Evolutionary conservation across 2,888 invertebrate genomes (phyloP).

Genomic region (Pristionchus maxplancki): DNA sequence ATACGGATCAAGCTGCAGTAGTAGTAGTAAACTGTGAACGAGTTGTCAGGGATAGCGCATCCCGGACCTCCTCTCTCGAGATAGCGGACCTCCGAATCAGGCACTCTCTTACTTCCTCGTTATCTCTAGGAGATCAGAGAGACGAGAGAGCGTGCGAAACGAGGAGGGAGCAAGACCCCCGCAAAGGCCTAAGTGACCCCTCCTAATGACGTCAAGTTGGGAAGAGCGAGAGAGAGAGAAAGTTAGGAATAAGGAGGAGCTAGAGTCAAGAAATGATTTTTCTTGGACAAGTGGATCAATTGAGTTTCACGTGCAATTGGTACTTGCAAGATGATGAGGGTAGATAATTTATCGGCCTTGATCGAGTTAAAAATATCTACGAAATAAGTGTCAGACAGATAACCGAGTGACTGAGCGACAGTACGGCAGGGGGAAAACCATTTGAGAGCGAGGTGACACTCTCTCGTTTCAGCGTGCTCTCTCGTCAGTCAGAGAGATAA

Average conservation of each 20-base stretch:
- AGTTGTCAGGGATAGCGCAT: neutral
- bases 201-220: slow-evolving; percentile 23
- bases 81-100: neutral
- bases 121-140: neutral
- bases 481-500: too few relatives aligned
- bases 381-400: too few relatives aligned
- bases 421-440: too few relatives aligned
- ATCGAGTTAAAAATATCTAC: too few relatives aligned
- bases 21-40: neutral
- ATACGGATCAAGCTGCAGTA: neutral
- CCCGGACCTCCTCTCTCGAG: slow-evolving; percentile 2
- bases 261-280: neutral
- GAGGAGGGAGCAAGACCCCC: neutral
- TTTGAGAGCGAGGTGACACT: too few relatives aligned
- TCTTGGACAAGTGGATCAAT: too few relatives aligned
- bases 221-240: neutral
- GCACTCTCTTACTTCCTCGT: neutral
- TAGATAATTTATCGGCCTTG: too few relatives aligned
- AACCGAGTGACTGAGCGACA: too few relatives aligned
- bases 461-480: too few relatives aligned
- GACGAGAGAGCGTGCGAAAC: neutral
- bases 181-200: slow-evolving; percentile 4
- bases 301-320: too few relatives aligned
- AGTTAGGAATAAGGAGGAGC: neutral
- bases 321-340: too few relatives aligned